Percentiles rank a stretch among this genome's conserved stretches.
phyloP scores from a whole-genome alignment of 1,140 invertebrate genomes.

The Marisa cornuarietis region DNA sequence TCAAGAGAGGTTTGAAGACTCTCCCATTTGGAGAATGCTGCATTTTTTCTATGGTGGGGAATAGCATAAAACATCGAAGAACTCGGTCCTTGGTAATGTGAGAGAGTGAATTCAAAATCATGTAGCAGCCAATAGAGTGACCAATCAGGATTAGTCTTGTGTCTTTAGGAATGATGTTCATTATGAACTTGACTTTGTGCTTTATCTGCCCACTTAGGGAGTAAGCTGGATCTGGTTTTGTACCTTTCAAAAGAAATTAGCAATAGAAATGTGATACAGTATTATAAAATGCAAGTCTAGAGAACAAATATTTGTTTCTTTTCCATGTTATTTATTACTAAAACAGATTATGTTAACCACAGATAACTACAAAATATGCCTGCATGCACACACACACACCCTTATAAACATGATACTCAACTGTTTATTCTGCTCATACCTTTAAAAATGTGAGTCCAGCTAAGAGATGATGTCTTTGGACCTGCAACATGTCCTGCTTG shows the following conservation, averaged over 20 bases:
- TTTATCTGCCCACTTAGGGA: conserved; percentile 79
- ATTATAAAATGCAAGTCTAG: too few species aligned
- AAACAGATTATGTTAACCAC: too few species aligned
- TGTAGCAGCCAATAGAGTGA: conserved; percentile 87
- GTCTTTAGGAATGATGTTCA: conserved; percentile 74
- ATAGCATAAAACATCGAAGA: conserved; percentile 73
- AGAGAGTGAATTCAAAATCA: conserved; percentile 79
- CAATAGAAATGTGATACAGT: not conserved
- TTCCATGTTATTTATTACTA: too few species aligned
- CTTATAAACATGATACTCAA: too few species aligned
- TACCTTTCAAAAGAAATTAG: not conserved
- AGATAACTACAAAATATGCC: too few species aligned
- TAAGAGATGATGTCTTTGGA: conserved; percentile 19
- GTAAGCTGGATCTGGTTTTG: conserved; percentile 66
- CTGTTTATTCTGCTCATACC: too few species aligned
- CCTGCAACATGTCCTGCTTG: conserved; percentile 72
- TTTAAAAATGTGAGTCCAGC: conserved; percentile 16
- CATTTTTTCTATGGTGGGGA: conserved; percentile 86
- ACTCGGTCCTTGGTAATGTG: conserved; percentile 46
- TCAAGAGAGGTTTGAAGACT: conserved; percentile 66
- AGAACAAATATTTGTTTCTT: too few species aligned
- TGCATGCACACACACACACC: too few species aligned
- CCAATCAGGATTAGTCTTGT: conserved; percentile 77
- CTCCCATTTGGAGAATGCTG: conserved; percentile 76
- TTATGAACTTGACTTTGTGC: conserved; percentile 83